phyloP scores from a whole-genome alignment of 1,140 invertebrate genomes.

The Penaeus japonicus region DNA sequence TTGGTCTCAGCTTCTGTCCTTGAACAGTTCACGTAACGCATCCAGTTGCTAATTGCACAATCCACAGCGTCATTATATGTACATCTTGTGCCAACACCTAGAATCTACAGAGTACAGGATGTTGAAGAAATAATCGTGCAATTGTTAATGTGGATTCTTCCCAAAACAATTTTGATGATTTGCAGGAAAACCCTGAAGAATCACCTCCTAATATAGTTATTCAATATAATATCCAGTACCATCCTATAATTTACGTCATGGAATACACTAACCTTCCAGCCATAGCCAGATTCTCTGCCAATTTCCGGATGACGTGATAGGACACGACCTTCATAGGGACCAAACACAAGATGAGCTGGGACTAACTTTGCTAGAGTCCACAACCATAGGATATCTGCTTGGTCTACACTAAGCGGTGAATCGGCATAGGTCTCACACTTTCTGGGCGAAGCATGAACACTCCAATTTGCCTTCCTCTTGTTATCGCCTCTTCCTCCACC shows the following conservation, averaged over 20 bases:
- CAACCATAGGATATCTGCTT: too few species aligned
- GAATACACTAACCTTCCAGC: constrained; percentile 21
- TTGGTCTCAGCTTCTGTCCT: constrained; percentile 68
- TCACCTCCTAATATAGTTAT: neutral
- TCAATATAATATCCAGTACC: too few species aligned
- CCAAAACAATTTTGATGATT: neutral
- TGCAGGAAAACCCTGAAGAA: neutral
- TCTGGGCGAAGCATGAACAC: too few species aligned
- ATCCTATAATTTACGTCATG: neutral
- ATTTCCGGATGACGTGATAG: neutral
- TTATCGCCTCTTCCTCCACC: too few species aligned
- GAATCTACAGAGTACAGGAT: neutral
- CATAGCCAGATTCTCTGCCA: constrained; percentile 35
- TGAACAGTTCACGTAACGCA: constrained; percentile 72
- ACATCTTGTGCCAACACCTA: neutral
- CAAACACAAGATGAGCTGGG: constrained; percentile 37
- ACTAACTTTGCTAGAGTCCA: too few species aligned
- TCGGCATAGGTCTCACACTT: too few species aligned
- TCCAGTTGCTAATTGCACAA: constrained; percentile 67
- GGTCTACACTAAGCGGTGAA: too few species aligned
- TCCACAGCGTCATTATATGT: constrained; percentile 67
- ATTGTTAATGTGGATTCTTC: neutral
- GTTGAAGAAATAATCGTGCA: neutral
- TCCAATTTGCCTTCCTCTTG: too few species aligned
- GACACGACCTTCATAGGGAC: constrained; percentile 55